A percentile compares a stretch with the other conserved stretches of the same genome.
These are phyloP conservation scores for Leguminivora glycinivorella DNA, from an alignment of 1,140 invertebrate species.

Conservation along the genomic window DNA sequence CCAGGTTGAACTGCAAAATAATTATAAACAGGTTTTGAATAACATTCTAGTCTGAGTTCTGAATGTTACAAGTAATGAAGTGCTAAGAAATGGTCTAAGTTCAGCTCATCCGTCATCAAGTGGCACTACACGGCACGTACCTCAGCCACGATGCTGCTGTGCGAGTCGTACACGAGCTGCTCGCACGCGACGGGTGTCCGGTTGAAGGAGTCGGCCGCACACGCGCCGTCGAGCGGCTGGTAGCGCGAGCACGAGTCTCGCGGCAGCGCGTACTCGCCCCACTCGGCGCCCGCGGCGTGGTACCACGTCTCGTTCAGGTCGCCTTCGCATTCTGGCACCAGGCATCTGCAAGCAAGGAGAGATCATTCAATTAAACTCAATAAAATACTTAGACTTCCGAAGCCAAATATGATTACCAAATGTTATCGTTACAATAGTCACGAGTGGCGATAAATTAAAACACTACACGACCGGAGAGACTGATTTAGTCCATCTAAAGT, in stretches of 20 bases:
- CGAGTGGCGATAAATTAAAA: too few relatives aligned
- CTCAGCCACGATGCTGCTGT: constrained; percentile 60
- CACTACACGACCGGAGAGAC: too few relatives aligned
- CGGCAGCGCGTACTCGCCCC: constrained; percentile 48
- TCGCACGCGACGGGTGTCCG: constrained; percentile 46
- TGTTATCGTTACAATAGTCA: too few relatives aligned
- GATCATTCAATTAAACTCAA: too few relatives aligned
- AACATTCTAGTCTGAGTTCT: too few relatives aligned
- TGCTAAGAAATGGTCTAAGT: too few relatives aligned
- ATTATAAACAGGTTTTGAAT: too few relatives aligned
- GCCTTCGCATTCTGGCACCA: constrained; percentile 63
- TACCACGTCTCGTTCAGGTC: constrained; percentile 36
- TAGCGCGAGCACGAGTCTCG: constrained; percentile 42
- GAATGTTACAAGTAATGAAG: too few relatives aligned
- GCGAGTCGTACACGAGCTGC: constrained; percentile 52
- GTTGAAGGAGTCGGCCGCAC: constrained; percentile 47
- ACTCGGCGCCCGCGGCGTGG: constrained; percentile 38
- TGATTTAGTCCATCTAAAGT: too few relatives aligned
- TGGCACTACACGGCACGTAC: constrained; percentile 35
- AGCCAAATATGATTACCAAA: too few relatives aligned
- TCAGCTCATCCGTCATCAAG: not conserved
- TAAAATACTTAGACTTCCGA: too few relatives aligned
- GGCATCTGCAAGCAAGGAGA: constrained; percentile 47
- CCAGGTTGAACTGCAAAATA: constrained; percentile 63
- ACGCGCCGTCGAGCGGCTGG: constrained; percentile 34